Base-by-base conservation (phyloP, 2,113 vertebrate species). In the Siphamia tubifer region DNA sequence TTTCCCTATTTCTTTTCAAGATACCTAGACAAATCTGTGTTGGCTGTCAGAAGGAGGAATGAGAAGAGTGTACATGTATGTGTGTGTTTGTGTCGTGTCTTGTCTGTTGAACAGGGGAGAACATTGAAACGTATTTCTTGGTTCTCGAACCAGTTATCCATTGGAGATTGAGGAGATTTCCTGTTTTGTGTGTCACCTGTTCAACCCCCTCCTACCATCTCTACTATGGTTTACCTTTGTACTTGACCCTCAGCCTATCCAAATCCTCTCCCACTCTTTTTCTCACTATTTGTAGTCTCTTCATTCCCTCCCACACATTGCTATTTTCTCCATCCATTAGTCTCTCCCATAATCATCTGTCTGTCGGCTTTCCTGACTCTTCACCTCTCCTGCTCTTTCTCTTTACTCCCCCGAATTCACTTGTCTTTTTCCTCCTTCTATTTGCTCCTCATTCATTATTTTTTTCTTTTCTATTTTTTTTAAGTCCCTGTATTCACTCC, bases 211-310 rank as follows among this genome's bases (percentile, higher is more conserved):
- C 32, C 53, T 38, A 45, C 43, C 47, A 24, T 62, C 40, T 68
- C 55, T 54, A 9, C 58, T 60, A 54, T 57, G 27, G 4, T 61
- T 79, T 79, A 79, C 61, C 51, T 77, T 42, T 5, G 4, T 53
- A 60, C 65, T 74, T 82, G 65, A 83, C 83, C 77, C 55, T 63
- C 52, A 68, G 66, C 20, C 49, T 36, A 39, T 71, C 49, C 43
- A 57, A 77, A 77, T 81, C 38, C 60, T 73, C 49, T 76, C 56
- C 43, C 54, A 44, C 47, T 62, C 51, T 34, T 39, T 51, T 47
- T 47, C 49, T 68, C 23, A 31, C 39, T 57, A 27, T 68, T 70
- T 0, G 0, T 43, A 38, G 38, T 74, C 52, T 49, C 30, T 57
- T n/a, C n/a, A n/a, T 43, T 53, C 35, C 47, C 56, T 77, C 65